Evolutionary conservation across 2,888 invertebrate genomes (phyloP), one percentile per base, ranked within the genome.

Genomic region (Anoncus sp.): DNA sequence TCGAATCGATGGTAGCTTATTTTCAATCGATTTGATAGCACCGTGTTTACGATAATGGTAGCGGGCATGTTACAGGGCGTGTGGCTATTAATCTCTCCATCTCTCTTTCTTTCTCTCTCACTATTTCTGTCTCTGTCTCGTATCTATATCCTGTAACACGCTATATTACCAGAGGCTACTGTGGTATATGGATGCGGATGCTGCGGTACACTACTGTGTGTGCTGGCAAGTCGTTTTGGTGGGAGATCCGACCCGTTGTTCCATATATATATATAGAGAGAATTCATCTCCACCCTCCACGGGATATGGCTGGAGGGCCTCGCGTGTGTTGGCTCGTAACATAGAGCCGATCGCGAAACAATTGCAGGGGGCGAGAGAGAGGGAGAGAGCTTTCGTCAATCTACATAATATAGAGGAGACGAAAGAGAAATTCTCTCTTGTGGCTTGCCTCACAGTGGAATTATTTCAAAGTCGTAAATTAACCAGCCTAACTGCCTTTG

Each of bases 11-110:
- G 10, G 3, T 5, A 57, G 67, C 60, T 75, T 79, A 81, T 83
- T 84, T 82, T 79, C 79, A 82, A 85, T 85, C 79, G 81, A 83
- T 85, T 84, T 81, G 76, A 80, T 59, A 67, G 77, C 66, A 65
- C 53, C 82, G 76, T 81, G 82, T 84, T 84, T 83, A 82, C 81
- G 85, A 79, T 85, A 84, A 83, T 82, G 80, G 81, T 74, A 55
- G 53, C 38, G 75, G 40, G 40, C 24, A 53, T 53, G 65, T 66
- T 66, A 53, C 38, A 53, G 57, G 59, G 51, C 59, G 35, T 76
- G 75, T 71, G 65, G 65, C 66, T 47, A 77, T 77, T 77, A 77
- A 77, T 77, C 73, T 77, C 55, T 47, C 35, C 43, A 40, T 43
- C 22, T 57, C 35, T 65, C 53, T 49, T 49, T 31, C 18, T 51